Base-by-base conservation (phyloP, 2,888 invertebrate species). In the Lumbricus terrestris region DNA sequence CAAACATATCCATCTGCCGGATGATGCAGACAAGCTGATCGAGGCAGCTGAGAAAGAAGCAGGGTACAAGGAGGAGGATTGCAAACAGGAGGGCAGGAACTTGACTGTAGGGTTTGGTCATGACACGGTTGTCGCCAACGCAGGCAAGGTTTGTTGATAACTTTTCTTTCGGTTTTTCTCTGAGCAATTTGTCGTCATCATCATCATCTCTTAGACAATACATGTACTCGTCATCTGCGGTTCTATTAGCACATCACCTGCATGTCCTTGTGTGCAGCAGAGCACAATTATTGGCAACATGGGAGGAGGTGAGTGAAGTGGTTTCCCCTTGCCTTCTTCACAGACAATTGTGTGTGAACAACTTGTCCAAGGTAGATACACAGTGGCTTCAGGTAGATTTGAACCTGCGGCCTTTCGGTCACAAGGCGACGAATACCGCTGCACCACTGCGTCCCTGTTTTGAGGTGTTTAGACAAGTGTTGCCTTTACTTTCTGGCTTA, bases 91-190 rank as follows among this genome's bases (percentile, higher is more conserved):
- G 33, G 89, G 29, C 42, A 91, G 88, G 82, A 34, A 23, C 33
- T 88, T 91, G 47, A 88, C 88, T 4, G 92, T 93, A 16, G 93
- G 93, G 0, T 93, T 92, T 91, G 93, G 93, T 33, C 91, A 92
- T 89, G 93, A 93, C 88, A 91, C 91, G 40, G 92, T 93, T 38
- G 38, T 91, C 35, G 90, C 92, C 34, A 91, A 93, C 90, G 93
- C 93, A 29, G 92, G 89, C 16, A 91, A 91, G 91, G 93, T 92
- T 90, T 42, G 34, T 89, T 23, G 5, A 23, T 37, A 3, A 23
- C 34, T 69, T 34, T 54, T 90, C 29, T 23, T 42, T 29, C 33
- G 15, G 15, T 40, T 40, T 40, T 69, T 69, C 8, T 69, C 29
- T 69, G n/a, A 69, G 13, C 29, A 3, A 54, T 29, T 54, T 54